Percentiles rank a stretch among this genome's conserved stretches.
Conservation (phyloP, 2,797 vertebrate species). For the Phyllotis vaccarum region DNA sequence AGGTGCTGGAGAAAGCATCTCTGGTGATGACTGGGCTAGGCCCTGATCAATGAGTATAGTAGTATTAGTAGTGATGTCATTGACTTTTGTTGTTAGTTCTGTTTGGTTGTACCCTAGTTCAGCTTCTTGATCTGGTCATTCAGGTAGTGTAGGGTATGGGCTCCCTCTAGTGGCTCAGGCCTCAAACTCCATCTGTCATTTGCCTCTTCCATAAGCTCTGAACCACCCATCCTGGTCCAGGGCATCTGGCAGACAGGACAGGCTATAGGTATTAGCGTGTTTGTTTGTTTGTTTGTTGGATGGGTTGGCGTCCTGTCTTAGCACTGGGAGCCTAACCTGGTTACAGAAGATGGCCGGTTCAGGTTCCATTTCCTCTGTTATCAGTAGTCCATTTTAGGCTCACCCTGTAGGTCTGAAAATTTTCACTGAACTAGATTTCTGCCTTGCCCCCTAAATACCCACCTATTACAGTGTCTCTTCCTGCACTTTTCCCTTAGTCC, state of each 20-base stretch:
- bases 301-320: neutral
- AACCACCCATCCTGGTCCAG: neutral
- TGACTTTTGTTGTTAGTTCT: neutral
- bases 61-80: neutral
- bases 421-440: neutral
- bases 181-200: neutral
- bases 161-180: neutral
- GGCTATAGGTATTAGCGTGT: neutral
- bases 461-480: neutral
- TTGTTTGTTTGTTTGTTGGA: no score
- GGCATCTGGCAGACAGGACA: neutral
- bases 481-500: neutral
- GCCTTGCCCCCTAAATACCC: neutral
- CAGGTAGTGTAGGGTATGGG: neutral
- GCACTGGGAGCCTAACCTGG: neutral
- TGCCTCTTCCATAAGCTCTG: neutral
- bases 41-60: neutral
- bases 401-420: neutral
- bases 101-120: neutral
- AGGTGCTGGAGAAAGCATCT: neutral
- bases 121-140: neutral
- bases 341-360: neutral
- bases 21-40: neutral
- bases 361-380: neutral
- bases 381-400: neutral